Evolutionary conservation across 2,797 vertebrate genomes (phyloP), one percentile per base, ranked within the genome.

Genomic region (Brachyalestes nurse): DNA sequence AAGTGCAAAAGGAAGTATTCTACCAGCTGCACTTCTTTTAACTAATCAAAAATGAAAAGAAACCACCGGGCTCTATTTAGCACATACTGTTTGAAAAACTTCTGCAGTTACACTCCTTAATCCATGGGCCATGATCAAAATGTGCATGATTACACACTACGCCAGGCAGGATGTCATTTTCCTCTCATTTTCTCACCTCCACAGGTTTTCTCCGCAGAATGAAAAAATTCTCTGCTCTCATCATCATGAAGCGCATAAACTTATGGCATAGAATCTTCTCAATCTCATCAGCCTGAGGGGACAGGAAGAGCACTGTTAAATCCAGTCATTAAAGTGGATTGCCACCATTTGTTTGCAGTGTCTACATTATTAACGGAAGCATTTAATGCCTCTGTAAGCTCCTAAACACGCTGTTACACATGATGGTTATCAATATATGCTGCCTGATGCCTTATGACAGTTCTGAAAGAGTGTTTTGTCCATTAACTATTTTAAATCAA

Each of bases 201-300:
- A 99, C 97, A 0, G 98, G 92, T 91, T 99, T 99, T 88, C 98
- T 97, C 86, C 98, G 95, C 80, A 99, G 93, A 75, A 99, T 98
- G 90, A 98, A 99, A 90, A 99, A 99, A 89, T 98, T 99, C 93
- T 99, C 98, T 0, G 98, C 98, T 90, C 98, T 95, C 98, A 99
- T 99, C 98, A 99, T 99, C 98, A 99, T 99, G 88, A 99, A 99
- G 72, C 97, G 97, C 97, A 99, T 99, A 88, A 99, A 99, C 84
- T 99, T 99, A 92, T 99, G 98, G 91, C 98, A 99, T 82, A 99
- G 92, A 88, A 99, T 99, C 94, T 99, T 99, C 95, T 99, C 98
- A 0, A 99, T 99, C 92, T 99, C 97, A 12, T 99, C 98, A 0
- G 98, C 97, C 98, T 99, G 5, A 25, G 14, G 78, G 7, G 75